Evolutionary conservation across 1,140 invertebrate genomes (phyloP), one percentile per base, ranked within the genome.

Genomic region (Eriocheir sinensis): DNA sequence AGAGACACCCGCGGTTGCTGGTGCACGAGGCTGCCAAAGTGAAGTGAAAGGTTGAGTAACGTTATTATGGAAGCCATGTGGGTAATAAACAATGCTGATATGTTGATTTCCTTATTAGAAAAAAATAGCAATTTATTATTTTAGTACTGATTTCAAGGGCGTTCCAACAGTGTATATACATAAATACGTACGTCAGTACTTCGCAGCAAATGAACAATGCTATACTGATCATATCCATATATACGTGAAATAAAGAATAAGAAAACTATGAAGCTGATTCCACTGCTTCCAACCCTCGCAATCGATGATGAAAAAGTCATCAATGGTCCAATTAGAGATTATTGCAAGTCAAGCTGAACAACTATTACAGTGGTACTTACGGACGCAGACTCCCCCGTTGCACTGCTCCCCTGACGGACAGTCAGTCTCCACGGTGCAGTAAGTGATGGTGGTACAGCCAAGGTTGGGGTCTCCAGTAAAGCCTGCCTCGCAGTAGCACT

Each of bases 381-480:
- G 97, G 72, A 97, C 97, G 96, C 98, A 99, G 93, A 99, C 97
- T 79, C 98, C 98, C 92, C 98, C 98, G 40, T 98, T 97, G 96
- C 98, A 99, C 96, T 98, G 98, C 12, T 98, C 98, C 53, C 98
- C 98, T 8, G 98, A 97, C 9, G 98, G 97, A 96, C 98, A 99
- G 96, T 98, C 98, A 34, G 96, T 97, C 92, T 98, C 96, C 34
- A 95, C 95, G 72, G 93, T 90, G 96, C 98, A 99, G 17, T 98
- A 98, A 40, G 98, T 97, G 93, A 96, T 95, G 34, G 83, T 81
- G 30, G 96, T 95, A 96, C 98, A 99, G 15, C 98, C 98, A 44
- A 98, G 97, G 93, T 98, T 98, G 30, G 98, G 98, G 97, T 99
- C 98, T 86, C 98, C 98, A 15, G 98, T 98, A 93, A 97, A 98